These are phyloP conservation scores for Drosophila gunungcola DNA, from an alignment of 1,140 invertebrate genomes.

Conservation along the genomic window DNA sequence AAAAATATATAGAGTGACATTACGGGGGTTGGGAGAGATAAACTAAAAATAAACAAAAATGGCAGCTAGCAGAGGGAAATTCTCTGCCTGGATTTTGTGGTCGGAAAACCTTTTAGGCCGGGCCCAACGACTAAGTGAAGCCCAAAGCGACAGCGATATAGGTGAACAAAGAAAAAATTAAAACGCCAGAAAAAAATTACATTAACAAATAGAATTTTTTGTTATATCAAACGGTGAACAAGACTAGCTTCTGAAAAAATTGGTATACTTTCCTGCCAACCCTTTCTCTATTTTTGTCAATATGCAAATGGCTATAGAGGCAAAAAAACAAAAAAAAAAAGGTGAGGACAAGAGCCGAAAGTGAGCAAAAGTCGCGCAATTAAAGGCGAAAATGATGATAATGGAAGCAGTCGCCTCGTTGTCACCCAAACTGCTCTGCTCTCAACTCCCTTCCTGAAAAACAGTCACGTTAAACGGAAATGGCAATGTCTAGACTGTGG, in stretches of 20 bases:
- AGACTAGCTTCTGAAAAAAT: constrained; percentile 19
- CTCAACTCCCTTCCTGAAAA: constrained; percentile 20
- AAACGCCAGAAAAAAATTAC: constrained; percentile 22
- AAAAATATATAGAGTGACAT: constrained; percentile 12
- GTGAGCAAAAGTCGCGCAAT: constrained; percentile 59
- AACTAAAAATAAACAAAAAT: constrained; percentile 47
- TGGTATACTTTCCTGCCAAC: not conserved
- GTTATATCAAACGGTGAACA: constrained; percentile 19
- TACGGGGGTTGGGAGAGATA: constrained; percentile 12
- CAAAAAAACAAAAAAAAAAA: constrained; percentile 18
- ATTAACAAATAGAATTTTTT: constrained; percentile 43
- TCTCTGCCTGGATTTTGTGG: constrained; percentile 30
- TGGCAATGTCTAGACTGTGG: constrained; percentile 80
- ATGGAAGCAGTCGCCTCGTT: constrained; percentile 41
- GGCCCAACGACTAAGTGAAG: constrained; percentile 41
- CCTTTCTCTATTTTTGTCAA: constrained; percentile 35
- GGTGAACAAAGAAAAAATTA: constrained; percentile 19
- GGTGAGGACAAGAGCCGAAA: constrained; percentile 48
- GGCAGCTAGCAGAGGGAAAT: not conserved
- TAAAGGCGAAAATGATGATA: constrained; percentile 57
- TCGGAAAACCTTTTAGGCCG: constrained; percentile 47
- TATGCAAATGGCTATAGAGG: constrained; percentile 57
- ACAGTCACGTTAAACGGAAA: constrained; percentile 80
- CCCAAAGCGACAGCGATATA: constrained; percentile 23
- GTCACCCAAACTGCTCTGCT: constrained; percentile 5